Evolutionary conservation across 2,797 vertebrate species (phyloP).

Genomic region (Lepilemur septentrionalis): DNA sequence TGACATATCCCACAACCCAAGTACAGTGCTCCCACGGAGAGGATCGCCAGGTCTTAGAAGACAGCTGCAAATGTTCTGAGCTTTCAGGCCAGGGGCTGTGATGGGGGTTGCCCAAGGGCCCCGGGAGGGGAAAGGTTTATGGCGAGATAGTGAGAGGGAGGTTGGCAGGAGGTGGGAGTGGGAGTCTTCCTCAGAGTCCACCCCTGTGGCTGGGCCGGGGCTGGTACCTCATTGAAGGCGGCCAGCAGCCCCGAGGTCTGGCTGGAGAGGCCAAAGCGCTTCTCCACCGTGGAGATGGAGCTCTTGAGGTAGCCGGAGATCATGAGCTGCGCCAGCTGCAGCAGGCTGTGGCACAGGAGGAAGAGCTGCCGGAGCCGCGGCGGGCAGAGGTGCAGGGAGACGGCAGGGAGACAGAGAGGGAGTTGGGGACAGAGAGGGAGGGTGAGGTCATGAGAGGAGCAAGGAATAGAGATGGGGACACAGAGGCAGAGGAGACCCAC

Average conservation of each 20-base stretch:
- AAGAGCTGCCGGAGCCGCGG: conserved; percentile 88
- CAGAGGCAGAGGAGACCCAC: background rate
- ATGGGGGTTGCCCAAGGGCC: background rate
- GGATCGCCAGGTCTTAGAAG: background rate
- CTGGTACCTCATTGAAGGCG: conserved; percentile 93
- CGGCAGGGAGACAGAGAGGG: background rate
- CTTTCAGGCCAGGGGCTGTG: background rate
- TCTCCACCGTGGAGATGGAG: conserved; percentile 95
- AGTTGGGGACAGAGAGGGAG: background rate
- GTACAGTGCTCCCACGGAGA: background rate
- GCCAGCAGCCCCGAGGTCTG: conserved; percentile 92
- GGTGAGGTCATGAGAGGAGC: background rate
- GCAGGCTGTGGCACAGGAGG: conserved; percentile 92
- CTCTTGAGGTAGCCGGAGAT: conserved; percentile 95
- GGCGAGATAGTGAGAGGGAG: background rate
- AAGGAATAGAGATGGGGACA: background rate
- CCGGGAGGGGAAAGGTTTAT: background rate
- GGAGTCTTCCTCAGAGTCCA: accelerated
- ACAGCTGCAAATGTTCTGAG: background rate
- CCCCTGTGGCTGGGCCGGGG: background rate
- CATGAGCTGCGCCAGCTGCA: conserved; percentile 93
- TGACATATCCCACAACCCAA: background rate
- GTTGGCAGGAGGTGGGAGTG: background rate
- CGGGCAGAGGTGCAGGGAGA: background rate
- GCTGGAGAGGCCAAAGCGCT: conserved; percentile 94